Base-by-base conservation (phyloP, 2,888 invertebrate species). In the Glyphotaelius pellucidus region DNA sequence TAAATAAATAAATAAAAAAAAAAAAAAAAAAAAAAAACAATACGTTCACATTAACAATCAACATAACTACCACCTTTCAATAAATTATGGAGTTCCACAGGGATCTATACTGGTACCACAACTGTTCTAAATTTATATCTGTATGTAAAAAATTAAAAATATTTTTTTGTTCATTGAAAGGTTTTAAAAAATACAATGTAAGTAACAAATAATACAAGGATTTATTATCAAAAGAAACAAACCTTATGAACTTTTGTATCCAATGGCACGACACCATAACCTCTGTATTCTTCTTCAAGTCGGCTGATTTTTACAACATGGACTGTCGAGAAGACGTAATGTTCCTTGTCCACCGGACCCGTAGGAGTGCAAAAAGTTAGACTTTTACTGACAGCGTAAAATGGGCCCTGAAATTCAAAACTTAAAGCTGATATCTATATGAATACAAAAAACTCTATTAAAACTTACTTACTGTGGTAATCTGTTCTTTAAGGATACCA, bases 351-450 rank as follows among this genome's bases (percentile, higher is more conserved):
- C 47, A 86, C 42, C 4, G 35, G 85, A 0, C n/a, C 42, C 11
- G 12, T 38, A 14, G 85, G n/a, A 11, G 35, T n/a, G 67, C 88
- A 88, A 52, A 15, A 30, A 19, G 30, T 67, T 67, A 88, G 52
- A 25, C 67, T 67, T 7, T 31, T 31, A 9, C 52, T 88, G 32
- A 19, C 31, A 14, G 31, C 52, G 79, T 67, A 88, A 32, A 32
- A 88, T 25, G 67, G 88, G 30, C 88, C 88, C 88, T 88, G 67
- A 12, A 87, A 81, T 14, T 31, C 12, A 32, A 7, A 81, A 32
- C 31, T 2, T 7, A 25, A 25, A 67, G 25, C 67, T 67, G 67
- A 67, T 25, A 67, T 4, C 7, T 52, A 5, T 25, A n/a, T 67
- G 7, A 67, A 67, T 9, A 67, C 9, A 25, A 67, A 25, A 42